Evolutionary conservation across 2,888 invertebrate genomes (phyloP), one percentile per base, ranked within the genome.

Genomic region (Glyphotaelius pellucidus): DNA sequence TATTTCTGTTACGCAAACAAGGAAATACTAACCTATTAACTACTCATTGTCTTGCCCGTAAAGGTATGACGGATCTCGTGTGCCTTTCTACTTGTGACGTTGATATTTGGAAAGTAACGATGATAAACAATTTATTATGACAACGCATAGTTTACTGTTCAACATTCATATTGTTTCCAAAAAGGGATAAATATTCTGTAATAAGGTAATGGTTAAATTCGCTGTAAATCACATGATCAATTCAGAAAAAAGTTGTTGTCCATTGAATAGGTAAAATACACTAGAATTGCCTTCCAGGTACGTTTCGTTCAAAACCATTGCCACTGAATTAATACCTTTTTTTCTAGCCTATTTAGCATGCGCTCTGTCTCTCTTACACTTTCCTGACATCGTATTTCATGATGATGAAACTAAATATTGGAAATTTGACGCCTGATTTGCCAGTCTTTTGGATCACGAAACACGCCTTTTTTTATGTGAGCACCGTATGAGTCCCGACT

Each of bases 1-100:
- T 9, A 30, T 47, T 67, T 52, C 47, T 88, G 15, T 30, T 47
- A 30, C 67, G 52, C 52, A 67, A 88, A 88, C 42, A 83, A 86
- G 47, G 42, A 30, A 35, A 35, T 25, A 67, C 67, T 25, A 38
- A 47, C 38, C 42, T 86, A 86, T 42, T 42, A 42, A 83, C n/a
- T 25, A 86, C 42, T 86, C 35, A 38, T 86, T 67, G 67, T 67
- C 67, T 67, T 67, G 67, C 25, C 67, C 9, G 25, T 5, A 67
- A 67, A 9, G 67, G 67, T 25, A 67, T 67, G 67, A 67, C 9
- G 67, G 25, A 67, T 67, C 25, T 67, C 67, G 67, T 67, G 25
- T n/a, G 67, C 67, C n/a, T 67, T 25, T 67, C 67, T n/a, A 25
- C 67, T 67, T 67, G 67, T 9, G 9, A 25, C 25, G 67, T 67